Conservation (phyloP, 2,113 vertebrate species). For the Eulemur macaco region DNA sequence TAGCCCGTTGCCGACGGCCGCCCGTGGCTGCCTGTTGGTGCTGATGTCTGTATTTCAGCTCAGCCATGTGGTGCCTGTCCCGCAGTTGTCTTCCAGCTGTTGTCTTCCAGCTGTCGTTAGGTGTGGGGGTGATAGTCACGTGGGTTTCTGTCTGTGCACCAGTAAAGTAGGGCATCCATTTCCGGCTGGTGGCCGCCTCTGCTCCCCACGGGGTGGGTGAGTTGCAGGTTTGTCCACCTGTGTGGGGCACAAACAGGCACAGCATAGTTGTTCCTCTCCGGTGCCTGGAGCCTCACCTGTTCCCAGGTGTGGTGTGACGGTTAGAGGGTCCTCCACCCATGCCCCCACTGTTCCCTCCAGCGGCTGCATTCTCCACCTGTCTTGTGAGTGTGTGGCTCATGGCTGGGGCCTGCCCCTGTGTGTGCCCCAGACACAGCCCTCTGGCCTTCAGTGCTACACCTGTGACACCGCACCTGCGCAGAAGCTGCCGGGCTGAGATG, state of each 20-base stretch:
- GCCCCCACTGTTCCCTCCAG: conserved; percentile 41
- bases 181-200: background rate
- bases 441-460: background rate
- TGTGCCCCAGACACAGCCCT: background rate
- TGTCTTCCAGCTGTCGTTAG: background rate
- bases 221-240: background rate
- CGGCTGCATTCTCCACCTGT: conserved; percentile 50
- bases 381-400: background rate
- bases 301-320: background rate
- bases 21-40: background rate
- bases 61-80: no score
- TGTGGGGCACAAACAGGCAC: background rate
- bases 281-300: background rate
- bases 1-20: background rate
- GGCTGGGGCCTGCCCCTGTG: background rate
- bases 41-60: background rate
- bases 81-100: background rate
- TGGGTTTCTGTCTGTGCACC: background rate
- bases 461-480: background rate
- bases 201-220: background rate
- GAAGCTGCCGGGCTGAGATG: background rate
- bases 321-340: background rate
- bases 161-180: background rate
- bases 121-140: background rate
- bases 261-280: conserved; percentile 25